These are phyloP conservation scores for Rhagophthalmus giganteus DNA, from an alignment of 2,888 invertebrate genomes.

Conservation along the genomic window DNA sequence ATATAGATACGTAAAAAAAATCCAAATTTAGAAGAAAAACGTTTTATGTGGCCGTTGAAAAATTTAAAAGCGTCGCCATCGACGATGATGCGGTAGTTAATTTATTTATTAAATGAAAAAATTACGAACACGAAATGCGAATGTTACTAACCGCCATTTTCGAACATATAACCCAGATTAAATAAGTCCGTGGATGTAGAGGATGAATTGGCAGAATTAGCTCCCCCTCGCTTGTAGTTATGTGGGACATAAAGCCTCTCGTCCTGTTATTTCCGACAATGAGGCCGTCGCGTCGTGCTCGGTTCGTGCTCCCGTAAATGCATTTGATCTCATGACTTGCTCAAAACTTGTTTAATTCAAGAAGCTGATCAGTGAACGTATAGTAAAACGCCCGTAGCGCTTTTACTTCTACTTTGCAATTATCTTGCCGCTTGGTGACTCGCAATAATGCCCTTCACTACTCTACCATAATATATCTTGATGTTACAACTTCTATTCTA, in stretches of 20 bases:
- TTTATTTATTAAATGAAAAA: too few species aligned
- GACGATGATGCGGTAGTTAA: too few species aligned
- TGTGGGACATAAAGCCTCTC: constrained; percentile 18
- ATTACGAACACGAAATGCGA: too few species aligned
- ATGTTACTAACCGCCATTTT: constrained; percentile 14
- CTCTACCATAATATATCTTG: background rate
- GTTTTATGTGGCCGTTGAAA: too few species aligned
- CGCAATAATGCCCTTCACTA: constrained; percentile 8
- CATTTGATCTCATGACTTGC: constrained; percentile 27
- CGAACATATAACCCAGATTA: constrained; percentile 9
- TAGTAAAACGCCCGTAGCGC: constrained; percentile 17
- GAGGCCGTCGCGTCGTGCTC: constrained; percentile 6
- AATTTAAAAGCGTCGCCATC: too few species aligned
- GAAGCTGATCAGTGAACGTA: constrained; percentile 18
- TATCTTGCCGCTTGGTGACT: constrained; percentile 16
- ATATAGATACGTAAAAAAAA: too few species aligned
- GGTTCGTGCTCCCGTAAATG: constrained; percentile 17
- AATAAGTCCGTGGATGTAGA: constrained; percentile 14
- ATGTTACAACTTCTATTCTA: background rate
- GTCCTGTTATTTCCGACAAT: constrained; percentile 24
- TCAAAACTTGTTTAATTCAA: constrained; percentile 25
- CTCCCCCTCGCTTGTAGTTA: constrained; percentile 14
- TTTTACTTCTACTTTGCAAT: constrained; percentile 16
- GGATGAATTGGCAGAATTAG: constrained; percentile 26
- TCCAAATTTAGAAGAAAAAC: too few species aligned